These are phyloP conservation scores for Pelagia noctiluca DNA, from an alignment of 30 jellyfish, hydroid and myxozoan species.

Conservation along the genomic window DNA sequence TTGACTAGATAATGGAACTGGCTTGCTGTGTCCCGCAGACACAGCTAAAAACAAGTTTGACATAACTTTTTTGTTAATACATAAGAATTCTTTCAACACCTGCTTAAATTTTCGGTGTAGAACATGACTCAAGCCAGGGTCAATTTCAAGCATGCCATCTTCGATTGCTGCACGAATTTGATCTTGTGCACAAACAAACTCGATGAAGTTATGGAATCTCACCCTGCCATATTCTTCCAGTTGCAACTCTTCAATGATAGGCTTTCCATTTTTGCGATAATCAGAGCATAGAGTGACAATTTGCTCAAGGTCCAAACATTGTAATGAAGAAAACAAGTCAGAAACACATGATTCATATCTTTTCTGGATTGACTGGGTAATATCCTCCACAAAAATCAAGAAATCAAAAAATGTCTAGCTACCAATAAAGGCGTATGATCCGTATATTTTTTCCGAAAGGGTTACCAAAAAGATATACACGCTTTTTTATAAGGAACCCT, in stretches of 20 bases:
- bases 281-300: background rate
- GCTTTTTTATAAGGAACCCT: too few species aligned
- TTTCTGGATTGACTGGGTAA: background rate
- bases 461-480: background rate
- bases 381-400: background rate
- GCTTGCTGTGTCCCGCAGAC: background rate
- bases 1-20: background rate
- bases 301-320: conserved; percentile 1
- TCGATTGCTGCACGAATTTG: conserved; percentile 24
- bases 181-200: conserved; percentile 8
- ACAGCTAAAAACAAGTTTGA: background rate
- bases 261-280: conserved; percentile 4
- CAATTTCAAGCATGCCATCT: conserved; percentile 15
- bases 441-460: background rate
- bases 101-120: conserved; percentile 22
- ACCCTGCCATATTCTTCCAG: conserved; percentile 14
- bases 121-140: conserved; percentile 43
- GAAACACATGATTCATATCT: background rate
- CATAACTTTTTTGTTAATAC: background rate
- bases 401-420: conserved; percentile 13
- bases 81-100: conserved; percentile 8
- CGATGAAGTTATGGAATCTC: background rate
- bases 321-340: conserved; percentile 16
- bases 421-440: background rate
- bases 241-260: background rate